Evolutionary conservation across 1,140 invertebrate species (phyloP).

Genomic region (Coelopa frigida): DNA sequence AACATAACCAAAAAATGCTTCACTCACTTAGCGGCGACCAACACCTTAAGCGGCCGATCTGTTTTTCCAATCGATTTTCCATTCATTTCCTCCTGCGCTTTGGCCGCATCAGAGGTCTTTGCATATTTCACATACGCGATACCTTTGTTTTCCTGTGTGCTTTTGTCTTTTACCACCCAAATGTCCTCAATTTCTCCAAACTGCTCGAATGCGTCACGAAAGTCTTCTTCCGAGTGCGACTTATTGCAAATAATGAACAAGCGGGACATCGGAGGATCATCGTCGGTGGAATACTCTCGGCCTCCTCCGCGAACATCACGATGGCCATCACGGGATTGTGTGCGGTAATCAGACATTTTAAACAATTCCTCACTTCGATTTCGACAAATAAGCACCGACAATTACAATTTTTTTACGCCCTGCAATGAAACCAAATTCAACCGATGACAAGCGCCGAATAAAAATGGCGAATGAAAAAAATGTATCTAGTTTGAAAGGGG

Average conservation of each 20-base stretch:
- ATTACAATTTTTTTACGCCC: too few relatives aligned
- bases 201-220: slow-evolving; percentile 67
- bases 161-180: slow-evolving; percentile 79
- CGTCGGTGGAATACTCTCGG: slow-evolving; percentile 42
- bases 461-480: slow-evolving; percentile 1
- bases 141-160: slow-evolving; percentile 80
- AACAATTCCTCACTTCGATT: not conserved
- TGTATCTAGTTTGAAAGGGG: too few relatives aligned
- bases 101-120: slow-evolving; percentile 78
- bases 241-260: slow-evolving; percentile 85
- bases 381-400: too few relatives aligned
- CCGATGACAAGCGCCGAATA: not conserved
- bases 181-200: slow-evolving; percentile 83
- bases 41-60: slow-evolving; percentile 78
- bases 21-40: slow-evolving; percentile 72
- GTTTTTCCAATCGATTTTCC: slow-evolving; percentile 66
- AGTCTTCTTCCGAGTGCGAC: slow-evolving; percentile 70
- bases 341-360: slow-evolving; percentile 40
- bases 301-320: slow-evolving; percentile 12
- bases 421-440: too few relatives aligned
- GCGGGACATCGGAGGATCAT: slow-evolving; percentile 75
- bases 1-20: not conserved
- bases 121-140: slow-evolving; percentile 74
- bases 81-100: slow-evolving; percentile 80
- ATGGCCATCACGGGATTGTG: slow-evolving; percentile 28